Base-by-base conservation (phyloP, 2,888 invertebrate genomes). In the Tineola bisselliella region DNA sequence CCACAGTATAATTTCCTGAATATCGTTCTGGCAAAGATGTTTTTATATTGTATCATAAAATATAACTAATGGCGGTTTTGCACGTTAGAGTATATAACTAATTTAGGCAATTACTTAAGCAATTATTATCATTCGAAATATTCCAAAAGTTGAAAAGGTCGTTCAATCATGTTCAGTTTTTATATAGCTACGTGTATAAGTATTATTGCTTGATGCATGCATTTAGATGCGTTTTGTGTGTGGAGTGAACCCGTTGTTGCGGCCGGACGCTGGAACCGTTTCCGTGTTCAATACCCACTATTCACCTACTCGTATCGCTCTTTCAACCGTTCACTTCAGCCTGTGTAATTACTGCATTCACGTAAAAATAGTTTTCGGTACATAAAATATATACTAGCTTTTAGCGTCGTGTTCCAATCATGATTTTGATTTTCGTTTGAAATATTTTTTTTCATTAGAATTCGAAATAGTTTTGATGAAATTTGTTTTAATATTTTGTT, bases 221-320 rank as follows among this genome's bases (percentile, higher is more conserved):
- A 54, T 54, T 25, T 18, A 54, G 54, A 54, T 54, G 54, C 54
- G 54, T 54, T 54, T 54, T 54, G 63, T 61, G 61, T 60, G 38
- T 62, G 61, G 56, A 61, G 63, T 60, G 63, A 61, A 63, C 64
- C 75, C 75, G 79, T 79, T 79, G 79, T 78, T 77, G 79, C 69
- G 81, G 78, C 78, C 81, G 81, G 82, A 82, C 69, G 76, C 77
- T 68, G 69, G 70, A 65, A 74, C 77, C 79, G 77, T 81, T 81
- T 77, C 81, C 77, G 76, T 70, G 74, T 75, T 69, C 75, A 77
- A 70, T 70, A 70, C 70, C 67, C 68, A 67, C 73, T 67, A 74
- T 76, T 79, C 79, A 75, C 72, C 72, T 69, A 65, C 48, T 48
- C 48, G 48, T 48, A 54, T 58, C 58, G 33, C 58, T 17, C 33